phyloP scores from a whole-genome alignment of 1,140 invertebrate genomes.

The Achroia grisella region DNA sequence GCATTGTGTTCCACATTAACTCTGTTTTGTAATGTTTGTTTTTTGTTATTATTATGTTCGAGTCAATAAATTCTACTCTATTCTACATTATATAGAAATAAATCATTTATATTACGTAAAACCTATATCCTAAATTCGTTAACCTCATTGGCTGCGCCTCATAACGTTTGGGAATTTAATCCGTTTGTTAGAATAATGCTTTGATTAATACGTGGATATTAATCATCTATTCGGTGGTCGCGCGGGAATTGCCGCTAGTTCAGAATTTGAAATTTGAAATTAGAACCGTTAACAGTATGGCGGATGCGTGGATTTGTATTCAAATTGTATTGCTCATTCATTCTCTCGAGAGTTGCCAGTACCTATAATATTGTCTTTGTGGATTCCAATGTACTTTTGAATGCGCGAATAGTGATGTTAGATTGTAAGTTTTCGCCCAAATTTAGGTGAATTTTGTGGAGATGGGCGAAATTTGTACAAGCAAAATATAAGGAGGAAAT shows the following conservation, averaged over 20 bases:
- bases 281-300: constrained; percentile 47
- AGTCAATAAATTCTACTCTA: too few species aligned
- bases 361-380: neutral
- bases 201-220: constrained; percentile 59
- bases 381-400: too few species aligned
- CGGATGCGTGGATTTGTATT: constrained; percentile 20
- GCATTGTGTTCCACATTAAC: too few species aligned
- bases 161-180: constrained; percentile 30
- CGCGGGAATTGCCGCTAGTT: constrained; percentile 41
- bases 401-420: neutral
- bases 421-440: neutral
- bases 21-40: too few species aligned
- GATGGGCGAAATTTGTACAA: too few species aligned
- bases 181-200: constrained; percentile 44
- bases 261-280: constrained; percentile 23
- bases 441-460: neutral
- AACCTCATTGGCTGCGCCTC: neutral
- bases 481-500: too few species aligned
- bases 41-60: too few species aligned
- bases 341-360: neutral
- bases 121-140: too few species aligned
- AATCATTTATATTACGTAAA: too few species aligned
- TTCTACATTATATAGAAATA: too few species aligned
- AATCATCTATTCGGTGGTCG: constrained; percentile 42
- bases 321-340: neutral